phyloP scores from a whole-genome alignment of 2,888 invertebrate species.

The Nasonovia ribisnigri region DNA sequence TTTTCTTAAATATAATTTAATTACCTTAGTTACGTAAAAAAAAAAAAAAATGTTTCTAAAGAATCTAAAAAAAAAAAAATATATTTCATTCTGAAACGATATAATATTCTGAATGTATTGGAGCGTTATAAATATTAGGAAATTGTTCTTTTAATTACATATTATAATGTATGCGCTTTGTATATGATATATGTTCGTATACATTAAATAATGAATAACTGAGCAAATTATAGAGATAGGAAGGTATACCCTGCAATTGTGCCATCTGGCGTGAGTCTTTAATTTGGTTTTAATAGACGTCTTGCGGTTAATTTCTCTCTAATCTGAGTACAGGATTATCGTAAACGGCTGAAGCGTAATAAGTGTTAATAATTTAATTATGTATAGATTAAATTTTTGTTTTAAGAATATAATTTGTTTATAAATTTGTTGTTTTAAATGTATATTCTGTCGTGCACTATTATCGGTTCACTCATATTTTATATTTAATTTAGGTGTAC shows the following conservation, averaged over 20 bases:
- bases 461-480: not conserved
- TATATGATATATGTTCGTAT: not conserved
- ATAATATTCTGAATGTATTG: not conserved
- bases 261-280: not conserved
- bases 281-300: not conserved
- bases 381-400: not conserved
- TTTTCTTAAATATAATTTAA: not conserved
- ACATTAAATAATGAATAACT: not conserved
- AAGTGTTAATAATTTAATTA: not conserved
- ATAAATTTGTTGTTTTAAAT: not conserved
- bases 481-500: not conserved
- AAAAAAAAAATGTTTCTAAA: not conserved
- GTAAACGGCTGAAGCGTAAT: not conserved
- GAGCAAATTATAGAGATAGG: not conserved
- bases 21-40: not conserved
- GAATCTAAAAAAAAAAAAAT: not conserved
- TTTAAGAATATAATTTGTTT: not conserved
- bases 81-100: not conserved
- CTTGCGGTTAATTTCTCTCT: not conserved
- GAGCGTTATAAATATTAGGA: not conserved
- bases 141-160: not conserved
- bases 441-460: not conserved
- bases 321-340: not conserved
- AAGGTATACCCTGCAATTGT: not conserved
- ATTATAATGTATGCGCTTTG: not conserved